A percentile compares a stretch with the other conserved stretches of the same genome.
Conservation (phyloP, 2,113 vertebrate species). For the Pelobates fuscus region DNA sequence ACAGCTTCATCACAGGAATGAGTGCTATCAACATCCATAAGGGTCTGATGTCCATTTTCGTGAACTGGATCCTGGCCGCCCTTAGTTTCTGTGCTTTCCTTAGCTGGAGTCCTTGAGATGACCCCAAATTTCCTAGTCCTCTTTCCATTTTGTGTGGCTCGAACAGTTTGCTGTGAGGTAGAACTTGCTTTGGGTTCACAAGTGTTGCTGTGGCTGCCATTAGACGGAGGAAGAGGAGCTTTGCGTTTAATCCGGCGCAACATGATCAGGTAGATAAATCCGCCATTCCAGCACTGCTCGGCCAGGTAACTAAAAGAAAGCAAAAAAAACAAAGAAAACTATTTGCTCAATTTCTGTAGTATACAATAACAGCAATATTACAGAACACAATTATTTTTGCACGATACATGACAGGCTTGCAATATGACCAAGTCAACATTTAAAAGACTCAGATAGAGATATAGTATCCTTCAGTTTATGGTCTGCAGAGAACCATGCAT, state of each 20-base stretch:
- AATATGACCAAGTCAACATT: no score
- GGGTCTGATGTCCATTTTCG: constrained; percentile 62
- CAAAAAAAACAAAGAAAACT: fast-evolving
- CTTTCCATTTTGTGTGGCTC: constrained; percentile 71
- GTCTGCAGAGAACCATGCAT: no score
- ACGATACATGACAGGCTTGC: no score
- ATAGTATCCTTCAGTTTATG: no score
- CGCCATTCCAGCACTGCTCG: constrained; percentile 97
- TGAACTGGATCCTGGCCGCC: constrained; percentile 54
- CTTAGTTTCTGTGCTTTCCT: constrained; percentile 65
- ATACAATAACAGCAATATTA: background rate
- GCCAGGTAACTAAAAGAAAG: constrained; percentile 84
- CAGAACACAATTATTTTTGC: constrained; percentile 2
- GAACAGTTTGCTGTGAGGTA: constrained; percentile 61
- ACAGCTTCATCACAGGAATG: constrained; percentile 55
- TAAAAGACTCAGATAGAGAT: no score
- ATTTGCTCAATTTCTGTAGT: no score
- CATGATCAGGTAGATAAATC: constrained; percentile 94
- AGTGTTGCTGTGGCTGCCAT: constrained; percentile 68
- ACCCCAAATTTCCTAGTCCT: constrained; percentile 93
- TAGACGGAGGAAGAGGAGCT: constrained; percentile 82
- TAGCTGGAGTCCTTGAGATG: constrained; percentile 75
- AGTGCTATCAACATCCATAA: constrained; percentile 65
- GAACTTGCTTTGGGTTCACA: constrained; percentile 62
- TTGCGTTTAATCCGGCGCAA: constrained; percentile 92